Percentiles rank a stretch among this genome's conserved stretches.
phyloP scores from a whole-genome alignment of 2,888 invertebrate species.

The Plebejus anna region DNA sequence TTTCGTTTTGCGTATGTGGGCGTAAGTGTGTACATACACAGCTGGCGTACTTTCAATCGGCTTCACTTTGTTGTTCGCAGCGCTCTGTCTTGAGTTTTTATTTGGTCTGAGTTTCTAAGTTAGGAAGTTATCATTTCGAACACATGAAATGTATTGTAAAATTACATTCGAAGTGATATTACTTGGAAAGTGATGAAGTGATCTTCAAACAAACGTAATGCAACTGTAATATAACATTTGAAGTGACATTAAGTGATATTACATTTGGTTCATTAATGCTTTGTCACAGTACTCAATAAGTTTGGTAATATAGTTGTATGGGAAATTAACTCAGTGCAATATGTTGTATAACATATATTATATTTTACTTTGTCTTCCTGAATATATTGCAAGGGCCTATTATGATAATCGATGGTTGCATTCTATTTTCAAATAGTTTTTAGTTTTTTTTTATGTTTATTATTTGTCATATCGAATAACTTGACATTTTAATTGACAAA shows the following conservation, averaged over 20 bases:
- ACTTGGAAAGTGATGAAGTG: neutral
- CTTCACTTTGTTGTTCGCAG: no score
- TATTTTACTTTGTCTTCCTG: slow-evolving; percentile 49
- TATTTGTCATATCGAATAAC: slow-evolving; percentile 28
- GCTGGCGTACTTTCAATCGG: no score
- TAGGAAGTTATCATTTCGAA: neutral
- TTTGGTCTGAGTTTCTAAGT: neutral
- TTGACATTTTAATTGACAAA: slow-evolving; percentile 20
- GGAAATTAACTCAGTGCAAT: slow-evolving; percentile 43
- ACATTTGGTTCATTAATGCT: slow-evolving; percentile 1
- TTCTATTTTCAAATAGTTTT: slow-evolving; percentile 46
- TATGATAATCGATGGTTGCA: slow-evolving; percentile 42
- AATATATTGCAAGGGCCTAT: slow-evolving; percentile 47
- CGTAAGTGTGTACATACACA: no score
- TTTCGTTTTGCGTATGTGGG: no score
- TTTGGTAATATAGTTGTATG: slow-evolving; percentile 30
- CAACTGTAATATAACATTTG: neutral
- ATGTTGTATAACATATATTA: slow-evolving; percentile 43
- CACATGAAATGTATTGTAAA: neutral
- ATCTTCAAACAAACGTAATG: neutral
- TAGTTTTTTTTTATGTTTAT: slow-evolving; percentile 40
- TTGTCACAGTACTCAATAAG: slow-evolving; percentile 26
- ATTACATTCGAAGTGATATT: neutral
- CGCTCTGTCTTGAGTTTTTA: no score
- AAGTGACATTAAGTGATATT: slow-evolving; percentile 1